Evolutionary conservation across 2,113 vertebrate genomes (phyloP).

Genomic region (Semnornis frantzii): DNA sequence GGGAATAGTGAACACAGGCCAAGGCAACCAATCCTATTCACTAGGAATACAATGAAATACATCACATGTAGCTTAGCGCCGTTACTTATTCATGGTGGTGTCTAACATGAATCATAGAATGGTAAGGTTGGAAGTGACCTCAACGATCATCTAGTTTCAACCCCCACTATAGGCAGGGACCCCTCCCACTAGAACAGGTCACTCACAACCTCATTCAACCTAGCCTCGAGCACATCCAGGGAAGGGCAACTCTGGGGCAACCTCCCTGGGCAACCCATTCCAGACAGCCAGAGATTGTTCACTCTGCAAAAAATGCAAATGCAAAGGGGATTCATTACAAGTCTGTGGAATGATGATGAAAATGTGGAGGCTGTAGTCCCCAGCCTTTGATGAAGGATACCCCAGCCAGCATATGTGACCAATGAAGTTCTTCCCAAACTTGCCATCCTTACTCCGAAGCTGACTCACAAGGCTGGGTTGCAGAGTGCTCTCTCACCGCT

Average conservation of each 20-base stretch:
- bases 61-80: fast-evolving
- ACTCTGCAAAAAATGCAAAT: background rate
- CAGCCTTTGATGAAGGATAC: background rate
- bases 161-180: too few species aligned
- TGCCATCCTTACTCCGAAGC: background rate
- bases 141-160: too few species aligned
- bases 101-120: background rate
- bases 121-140: too few species aligned
- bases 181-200: too few species aligned
- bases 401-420: fast-evolving
- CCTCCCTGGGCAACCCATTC: background rate
- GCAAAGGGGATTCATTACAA: background rate
- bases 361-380: background rate
- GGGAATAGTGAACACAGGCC: background rate
- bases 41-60: background rate
- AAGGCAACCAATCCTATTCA: background rate
- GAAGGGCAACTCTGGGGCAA: too few species aligned
- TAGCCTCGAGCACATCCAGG: too few species aligned
- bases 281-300: background rate
- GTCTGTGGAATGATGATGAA: background rate
- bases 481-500: background rate
- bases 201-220: too few species aligned
- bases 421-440: background rate
- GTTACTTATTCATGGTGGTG: background rate
- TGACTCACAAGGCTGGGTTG: background rate